Evolutionary conservation across 2,113 vertebrate species (phyloP).

Genomic region (Tautogolabrus adspersus): DNA sequence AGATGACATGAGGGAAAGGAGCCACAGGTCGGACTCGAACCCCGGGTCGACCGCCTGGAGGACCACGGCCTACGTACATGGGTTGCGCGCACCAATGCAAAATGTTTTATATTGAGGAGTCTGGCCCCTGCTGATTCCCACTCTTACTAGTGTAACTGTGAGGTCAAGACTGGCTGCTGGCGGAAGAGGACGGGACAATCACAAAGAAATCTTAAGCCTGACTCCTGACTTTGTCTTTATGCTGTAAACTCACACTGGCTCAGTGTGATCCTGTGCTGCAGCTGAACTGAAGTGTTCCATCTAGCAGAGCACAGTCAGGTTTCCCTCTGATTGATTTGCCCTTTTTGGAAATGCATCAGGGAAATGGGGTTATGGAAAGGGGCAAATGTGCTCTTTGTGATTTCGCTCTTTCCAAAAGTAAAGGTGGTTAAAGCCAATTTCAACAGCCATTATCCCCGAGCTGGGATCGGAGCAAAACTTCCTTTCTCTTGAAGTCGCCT

Average conservation of each 20-base stretch:
- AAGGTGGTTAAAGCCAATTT: slow-evolving; percentile 16
- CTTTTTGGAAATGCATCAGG: slow-evolving; percentile 42
- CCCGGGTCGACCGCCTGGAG: too few relatives aligned
- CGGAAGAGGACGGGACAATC: background rate
- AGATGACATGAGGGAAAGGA: too few relatives aligned
- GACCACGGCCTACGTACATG: too few relatives aligned
- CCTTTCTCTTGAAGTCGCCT: slow-evolving; percentile 31
- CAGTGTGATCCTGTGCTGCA: background rate
- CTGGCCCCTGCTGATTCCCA: too few relatives aligned
- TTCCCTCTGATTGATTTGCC: slow-evolving; percentile 46
- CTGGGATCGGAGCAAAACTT: background rate
- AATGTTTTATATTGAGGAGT: too few relatives aligned
- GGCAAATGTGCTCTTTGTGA: background rate
- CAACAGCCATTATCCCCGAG: slow-evolving; percentile 9
- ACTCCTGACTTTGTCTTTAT: slow-evolving; percentile 23
- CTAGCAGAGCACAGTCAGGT: slow-evolving; percentile 37
- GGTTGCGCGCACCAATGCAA: too few relatives aligned
- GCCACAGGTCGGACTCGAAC: too few relatives aligned
- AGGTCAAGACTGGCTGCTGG: too few relatives aligned
- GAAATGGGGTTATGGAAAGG: slow-evolving; percentile 3
- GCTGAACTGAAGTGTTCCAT: slow-evolving; percentile 27
- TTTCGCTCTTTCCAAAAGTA: slow-evolving; percentile 14
- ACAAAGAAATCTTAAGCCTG: background rate
- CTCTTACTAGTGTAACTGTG: too few relatives aligned
- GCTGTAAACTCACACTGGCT: slow-evolving; percentile 14